A percentile compares a stretch with the other conserved stretches of the same genome.
Evolutionary conservation across 2,113 vertebrate genomes (phyloP).

Genomic region (Brienomyrus longianalis): DNA sequence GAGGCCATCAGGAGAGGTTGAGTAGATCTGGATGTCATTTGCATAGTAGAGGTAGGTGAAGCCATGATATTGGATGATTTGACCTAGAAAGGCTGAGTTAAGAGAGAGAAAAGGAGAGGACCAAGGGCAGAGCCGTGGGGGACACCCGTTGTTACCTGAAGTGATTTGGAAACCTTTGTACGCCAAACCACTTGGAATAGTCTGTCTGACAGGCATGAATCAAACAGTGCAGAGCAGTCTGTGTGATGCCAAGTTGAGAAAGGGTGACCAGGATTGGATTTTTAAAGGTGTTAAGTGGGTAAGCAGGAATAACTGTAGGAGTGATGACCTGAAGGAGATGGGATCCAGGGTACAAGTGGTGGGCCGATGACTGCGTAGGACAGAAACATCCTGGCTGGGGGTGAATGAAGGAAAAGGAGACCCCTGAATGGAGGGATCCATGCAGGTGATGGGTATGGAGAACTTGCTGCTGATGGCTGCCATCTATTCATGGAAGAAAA

Average conservation of each 20-base stretch:
- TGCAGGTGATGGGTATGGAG: not conserved
- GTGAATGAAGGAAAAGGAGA: not conserved
- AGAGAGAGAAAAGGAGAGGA: not conserved
- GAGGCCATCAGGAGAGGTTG: not conserved
- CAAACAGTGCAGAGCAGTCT: not conserved
- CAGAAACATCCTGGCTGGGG: not conserved
- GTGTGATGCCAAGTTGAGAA: not conserved
- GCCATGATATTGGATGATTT: not conserved
- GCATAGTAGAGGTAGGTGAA: not conserved
- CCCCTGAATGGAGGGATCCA: not conserved
- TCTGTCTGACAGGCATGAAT: not conserved
- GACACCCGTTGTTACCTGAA: not conserved
- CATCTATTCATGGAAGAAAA: not conserved
- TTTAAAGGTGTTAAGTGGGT: not conserved
- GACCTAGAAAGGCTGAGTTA: too few species aligned
- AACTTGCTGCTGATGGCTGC: not conserved
- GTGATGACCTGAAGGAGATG: not conserved
- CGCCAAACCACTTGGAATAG: not conserved
- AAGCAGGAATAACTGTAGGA: not conserved
- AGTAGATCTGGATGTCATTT: not conserved
- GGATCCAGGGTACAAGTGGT: not conserved
- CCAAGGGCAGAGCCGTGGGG: not conserved
- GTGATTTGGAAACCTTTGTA: not conserved
- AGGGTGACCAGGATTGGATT: not conserved
- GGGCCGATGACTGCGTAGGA: not conserved